Conservation (phyloP, 2,888 invertebrate species). For the Idaea straminata region DNA sequence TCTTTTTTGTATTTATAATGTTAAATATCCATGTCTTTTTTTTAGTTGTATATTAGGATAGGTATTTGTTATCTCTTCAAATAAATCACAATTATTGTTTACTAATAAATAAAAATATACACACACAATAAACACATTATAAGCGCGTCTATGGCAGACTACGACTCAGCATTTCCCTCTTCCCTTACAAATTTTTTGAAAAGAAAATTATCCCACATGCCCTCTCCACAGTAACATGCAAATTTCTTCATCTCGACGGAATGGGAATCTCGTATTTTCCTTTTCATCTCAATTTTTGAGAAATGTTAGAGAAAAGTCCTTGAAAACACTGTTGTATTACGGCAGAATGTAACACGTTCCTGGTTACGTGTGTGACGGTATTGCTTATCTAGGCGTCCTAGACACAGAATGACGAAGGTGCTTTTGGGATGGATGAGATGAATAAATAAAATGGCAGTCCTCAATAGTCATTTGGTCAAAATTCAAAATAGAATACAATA, state of each 20-base stretch:
- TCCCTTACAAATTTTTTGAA: background rate
- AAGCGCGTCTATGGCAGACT: background rate
- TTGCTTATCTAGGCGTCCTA: background rate
- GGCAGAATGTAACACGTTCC: background rate
- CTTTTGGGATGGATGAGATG: background rate
- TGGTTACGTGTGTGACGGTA: background rate
- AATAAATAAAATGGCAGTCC: background rate
- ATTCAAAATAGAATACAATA: background rate
- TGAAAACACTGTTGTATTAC: too few relatives aligned
- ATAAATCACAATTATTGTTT: too few relatives aligned
- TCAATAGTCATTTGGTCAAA: background rate
- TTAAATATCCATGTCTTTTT: too few relatives aligned
- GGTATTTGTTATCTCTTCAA: too few relatives aligned
- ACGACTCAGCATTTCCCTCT: background rate
- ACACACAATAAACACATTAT: background rate
- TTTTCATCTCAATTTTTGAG: background rate
- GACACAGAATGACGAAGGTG: background rate
- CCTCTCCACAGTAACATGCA: background rate
- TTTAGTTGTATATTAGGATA: too few relatives aligned
- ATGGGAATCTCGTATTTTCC: background rate
- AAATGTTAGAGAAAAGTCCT: background rate
- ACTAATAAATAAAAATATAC: too few relatives aligned
- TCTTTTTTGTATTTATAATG: too few relatives aligned
- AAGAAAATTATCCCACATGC: background rate
- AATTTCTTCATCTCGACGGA: slow-evolving; percentile 1